These are phyloP conservation scores for Drosophila paramelanica DNA, from an alignment of 2,888 invertebrate genomes.

Conservation along the genomic window DNA sequence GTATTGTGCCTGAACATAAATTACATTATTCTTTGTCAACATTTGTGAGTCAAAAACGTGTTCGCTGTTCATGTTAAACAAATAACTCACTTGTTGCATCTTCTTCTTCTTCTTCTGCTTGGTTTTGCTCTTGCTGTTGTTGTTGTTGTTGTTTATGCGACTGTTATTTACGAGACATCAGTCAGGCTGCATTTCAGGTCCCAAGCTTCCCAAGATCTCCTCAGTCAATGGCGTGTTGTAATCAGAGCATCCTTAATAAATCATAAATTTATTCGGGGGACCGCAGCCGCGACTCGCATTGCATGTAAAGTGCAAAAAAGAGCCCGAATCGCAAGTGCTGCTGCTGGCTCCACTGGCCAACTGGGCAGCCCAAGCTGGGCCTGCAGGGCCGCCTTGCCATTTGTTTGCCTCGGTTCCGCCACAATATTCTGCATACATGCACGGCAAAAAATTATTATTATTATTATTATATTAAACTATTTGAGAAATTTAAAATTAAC, in stretches of 20 bases:
- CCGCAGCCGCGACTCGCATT: slow-evolving; percentile 31
- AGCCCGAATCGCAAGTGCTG: neutral
- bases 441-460: neutral
- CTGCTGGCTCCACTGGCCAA: neutral
- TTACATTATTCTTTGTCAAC: slow-evolving; percentile 81
- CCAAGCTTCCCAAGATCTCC: slow-evolving; percentile 17
- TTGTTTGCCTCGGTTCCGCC: slow-evolving; percentile 33
- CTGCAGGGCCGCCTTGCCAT: slow-evolving; percentile 14
- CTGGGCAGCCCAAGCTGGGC: neutral
- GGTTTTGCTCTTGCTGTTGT: slow-evolving; percentile 18
- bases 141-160: slow-evolving; percentile 54
- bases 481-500: too few species aligned
- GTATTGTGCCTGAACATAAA: slow-evolving; percentile 61
- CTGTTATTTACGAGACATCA: slow-evolving; percentile 80
- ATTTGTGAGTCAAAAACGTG: slow-evolving; percentile 80
- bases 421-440: slow-evolving; percentile 82
- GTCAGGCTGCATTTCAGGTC: slow-evolving; percentile 49
- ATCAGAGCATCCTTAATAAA: slow-evolving; percentile 84
- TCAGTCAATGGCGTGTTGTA: slow-evolving; percentile 74
- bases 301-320: slow-evolving; percentile 62
- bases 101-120: neutral
- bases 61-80: slow-evolving; percentile 79
- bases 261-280: slow-evolving; percentile 82
- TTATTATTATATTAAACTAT: too few species aligned
- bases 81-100: slow-evolving; percentile 69